Percentiles rank a stretch among this genome's conserved stretches.
Evolutionary conservation across 2,113 vertebrate genomes (phyloP).

Genomic region (Stegostoma tigrinum): DNA sequence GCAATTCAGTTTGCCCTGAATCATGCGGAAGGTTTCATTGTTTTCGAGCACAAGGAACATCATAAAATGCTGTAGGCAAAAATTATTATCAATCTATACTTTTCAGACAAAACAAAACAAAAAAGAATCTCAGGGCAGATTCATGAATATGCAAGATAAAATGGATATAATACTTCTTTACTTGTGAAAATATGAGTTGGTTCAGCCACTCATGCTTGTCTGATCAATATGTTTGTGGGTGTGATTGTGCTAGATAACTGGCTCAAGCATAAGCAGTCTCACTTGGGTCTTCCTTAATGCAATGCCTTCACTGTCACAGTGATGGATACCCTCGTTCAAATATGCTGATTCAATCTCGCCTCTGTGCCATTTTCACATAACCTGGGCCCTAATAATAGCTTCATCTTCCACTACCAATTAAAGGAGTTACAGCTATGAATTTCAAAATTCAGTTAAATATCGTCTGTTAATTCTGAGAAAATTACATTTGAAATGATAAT

Average conservation of each 20-base stretch:
- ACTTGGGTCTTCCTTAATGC: slow-evolving; percentile 34
- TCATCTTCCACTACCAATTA: slow-evolving; percentile 32
- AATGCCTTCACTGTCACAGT: slow-evolving; percentile 24
- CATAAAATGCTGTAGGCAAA: neutral
- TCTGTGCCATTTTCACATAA: slow-evolving; percentile 24
- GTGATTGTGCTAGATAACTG: slow-evolving; percentile 20
- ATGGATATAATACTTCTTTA: neutral
- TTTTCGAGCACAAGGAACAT: neutral
- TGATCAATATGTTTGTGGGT: slow-evolving; percentile 25
- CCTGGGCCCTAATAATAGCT: slow-evolving; percentile 31
- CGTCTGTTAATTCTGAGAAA: slow-evolving; percentile 32
- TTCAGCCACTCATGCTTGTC: neutral
- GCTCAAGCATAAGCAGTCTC: slow-evolving; percentile 24
- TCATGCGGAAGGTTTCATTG: neutral
- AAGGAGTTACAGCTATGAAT: slow-evolving; percentile 32
- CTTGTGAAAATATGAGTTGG: slow-evolving; percentile 1
- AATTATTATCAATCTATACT: neutral
- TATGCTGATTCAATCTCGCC: slow-evolving; percentile 21
- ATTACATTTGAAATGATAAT: slow-evolving; percentile 37
- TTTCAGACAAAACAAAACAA: neutral
- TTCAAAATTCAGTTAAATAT: slow-evolving; percentile 32
- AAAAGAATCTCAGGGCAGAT: neutral
- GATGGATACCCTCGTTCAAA: slow-evolving; percentile 31
- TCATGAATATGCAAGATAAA: neutral
- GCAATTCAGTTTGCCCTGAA: neutral